Evolutionary conservation across 2,113 vertebrate genomes (phyloP).

Genomic region (Mola mola): DNA sequence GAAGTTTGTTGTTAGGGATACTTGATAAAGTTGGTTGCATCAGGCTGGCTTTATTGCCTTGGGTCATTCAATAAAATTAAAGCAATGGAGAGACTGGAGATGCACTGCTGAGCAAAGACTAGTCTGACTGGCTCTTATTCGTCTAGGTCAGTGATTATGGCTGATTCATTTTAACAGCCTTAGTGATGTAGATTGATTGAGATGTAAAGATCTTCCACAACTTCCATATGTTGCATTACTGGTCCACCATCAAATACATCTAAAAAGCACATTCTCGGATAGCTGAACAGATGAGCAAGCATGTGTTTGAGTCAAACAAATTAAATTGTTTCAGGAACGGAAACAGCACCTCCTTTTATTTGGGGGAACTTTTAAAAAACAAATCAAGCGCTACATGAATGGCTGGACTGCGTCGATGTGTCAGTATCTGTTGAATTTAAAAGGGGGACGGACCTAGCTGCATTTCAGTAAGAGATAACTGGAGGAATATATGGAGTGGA

Average conservation of each 20-base stretch:
- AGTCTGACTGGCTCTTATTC: constrained; percentile 21
- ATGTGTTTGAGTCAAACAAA: constrained; percentile 51
- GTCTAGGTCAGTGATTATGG: constrained; percentile 6
- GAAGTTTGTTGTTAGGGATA: constrained; percentile 36
- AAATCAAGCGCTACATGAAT: constrained; percentile 2
- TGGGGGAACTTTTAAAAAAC: constrained; percentile 22
- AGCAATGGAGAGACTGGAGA: constrained; percentile 34
- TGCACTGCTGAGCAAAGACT: constrained; percentile 22
- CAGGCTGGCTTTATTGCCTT: constrained; percentile 50
- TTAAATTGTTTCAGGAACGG: constrained; percentile 34
- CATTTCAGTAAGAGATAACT: constrained; percentile 9
- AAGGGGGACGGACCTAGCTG: constrained; percentile 15
- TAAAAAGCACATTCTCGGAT: constrained; percentile 21
- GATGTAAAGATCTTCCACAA: constrained; percentile 15
- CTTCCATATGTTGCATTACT: constrained; percentile 40
- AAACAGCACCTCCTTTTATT: constrained; percentile 2
- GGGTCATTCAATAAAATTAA: constrained; percentile 57
- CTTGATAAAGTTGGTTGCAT: constrained; percentile 55
- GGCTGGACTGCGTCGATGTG: constrained; percentile 23
- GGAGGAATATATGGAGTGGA: background rate
- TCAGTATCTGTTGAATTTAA: constrained; percentile 22
- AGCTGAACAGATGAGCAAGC: constrained; percentile 46
- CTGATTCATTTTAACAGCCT: constrained; percentile 9
- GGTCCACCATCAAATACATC: constrained; percentile 13
- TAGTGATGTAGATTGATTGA: constrained; percentile 17